Evolutionary conservation across 2,113 vertebrate species (phyloP).

Genomic region (Emydura subglobosa): DNA sequence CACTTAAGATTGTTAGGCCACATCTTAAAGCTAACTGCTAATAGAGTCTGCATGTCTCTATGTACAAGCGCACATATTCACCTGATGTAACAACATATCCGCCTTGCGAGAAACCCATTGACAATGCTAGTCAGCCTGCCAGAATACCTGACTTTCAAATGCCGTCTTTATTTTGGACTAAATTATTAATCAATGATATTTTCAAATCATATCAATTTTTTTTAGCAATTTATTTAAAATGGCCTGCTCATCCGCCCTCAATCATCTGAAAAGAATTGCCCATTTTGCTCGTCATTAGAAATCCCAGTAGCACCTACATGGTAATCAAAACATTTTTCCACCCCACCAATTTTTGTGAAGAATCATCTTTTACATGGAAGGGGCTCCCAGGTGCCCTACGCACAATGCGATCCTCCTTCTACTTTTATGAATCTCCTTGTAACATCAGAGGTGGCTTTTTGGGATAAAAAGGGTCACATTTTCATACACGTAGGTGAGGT

Average conservation of each 20-base stretch:
- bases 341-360: conserved; percentile 1
- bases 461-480: neutral
- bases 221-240: conserved; percentile 33
- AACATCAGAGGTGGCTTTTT: neutral
- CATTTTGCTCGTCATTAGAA: conserved; percentile 6
- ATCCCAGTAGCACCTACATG: neutral
- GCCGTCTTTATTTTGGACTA: neutral
- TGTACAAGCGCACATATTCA: no score
- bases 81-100: neutral
- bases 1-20: no score
- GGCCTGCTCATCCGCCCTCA: conserved; percentile 10
- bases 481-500: no score
- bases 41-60: no score
- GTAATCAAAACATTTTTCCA: neutral
- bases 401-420: fast-evolving
- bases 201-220: neutral
- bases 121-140: fast-evolving
- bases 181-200: neutral
- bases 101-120: fast-evolving
- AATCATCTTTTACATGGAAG: neutral
- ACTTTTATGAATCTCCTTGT: neutral
- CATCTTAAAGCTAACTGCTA: no score
- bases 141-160: neutral
- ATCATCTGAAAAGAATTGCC: neutral
- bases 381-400: neutral